These are phyloP conservation scores for Lepidochrysops patricia DNA, from an alignment of 2,888 invertebrate genomes.

Conservation along the genomic window DNA sequence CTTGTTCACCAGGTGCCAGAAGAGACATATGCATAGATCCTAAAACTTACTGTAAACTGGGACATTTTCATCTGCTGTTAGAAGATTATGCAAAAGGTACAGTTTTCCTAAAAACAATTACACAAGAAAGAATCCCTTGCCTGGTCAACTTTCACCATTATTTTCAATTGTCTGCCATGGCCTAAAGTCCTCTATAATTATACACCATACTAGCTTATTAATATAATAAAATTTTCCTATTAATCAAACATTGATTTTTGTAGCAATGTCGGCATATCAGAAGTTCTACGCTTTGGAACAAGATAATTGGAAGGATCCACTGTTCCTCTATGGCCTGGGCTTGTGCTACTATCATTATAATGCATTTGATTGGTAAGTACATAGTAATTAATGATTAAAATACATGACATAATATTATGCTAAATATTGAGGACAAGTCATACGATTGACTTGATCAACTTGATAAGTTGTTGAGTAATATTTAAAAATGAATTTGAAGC, in stretches of 20 bases:
- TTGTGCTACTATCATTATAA: slow-evolving; percentile 97
- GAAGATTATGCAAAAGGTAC: slow-evolving; percentile 96
- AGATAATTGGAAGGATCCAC: slow-evolving; percentile 91
- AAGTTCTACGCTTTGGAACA: slow-evolving; percentile 87
- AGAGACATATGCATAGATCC: slow-evolving; percentile 87
- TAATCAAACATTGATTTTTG: slow-evolving; percentile 11
- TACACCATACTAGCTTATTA: too few species aligned
- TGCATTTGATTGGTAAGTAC: slow-evolving; percentile 95
- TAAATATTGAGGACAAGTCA: too few species aligned
- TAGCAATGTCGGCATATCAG: slow-evolving; percentile 98
- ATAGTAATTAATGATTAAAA: too few species aligned
- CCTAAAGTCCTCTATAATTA: too few species aligned
- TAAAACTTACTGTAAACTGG: slow-evolving; percentile 94
- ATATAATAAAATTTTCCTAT: too few species aligned
- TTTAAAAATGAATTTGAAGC: too few species aligned
- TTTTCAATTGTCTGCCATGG: too few species aligned
- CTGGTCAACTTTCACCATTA: too few species aligned
- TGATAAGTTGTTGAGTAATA: too few species aligned
- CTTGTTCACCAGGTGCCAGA: slow-evolving; percentile 59
- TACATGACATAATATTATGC: too few species aligned
- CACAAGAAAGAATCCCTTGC: neutral
- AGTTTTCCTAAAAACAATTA: neutral
- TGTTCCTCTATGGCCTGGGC: slow-evolving; percentile 95
- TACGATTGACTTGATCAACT: too few species aligned
- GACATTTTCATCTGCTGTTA: slow-evolving; percentile 94